Evolutionary conservation across 2,797 vertebrate genomes (phyloP).

Genomic region (Danio choprae): DNA sequence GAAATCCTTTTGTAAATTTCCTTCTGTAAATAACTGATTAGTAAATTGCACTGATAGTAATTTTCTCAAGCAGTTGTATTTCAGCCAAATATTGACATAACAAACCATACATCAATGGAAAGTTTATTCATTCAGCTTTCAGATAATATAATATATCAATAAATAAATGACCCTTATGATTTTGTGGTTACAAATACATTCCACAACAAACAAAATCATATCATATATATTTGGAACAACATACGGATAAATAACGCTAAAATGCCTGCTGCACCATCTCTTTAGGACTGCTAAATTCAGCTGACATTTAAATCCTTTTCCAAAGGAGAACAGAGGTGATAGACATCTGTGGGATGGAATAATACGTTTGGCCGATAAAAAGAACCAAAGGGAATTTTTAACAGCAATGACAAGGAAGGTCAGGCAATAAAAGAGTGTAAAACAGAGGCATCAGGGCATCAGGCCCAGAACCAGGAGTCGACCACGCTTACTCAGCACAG

Average conservation of each 20-base stretch:
- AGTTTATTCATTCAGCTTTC: too few relatives aligned
- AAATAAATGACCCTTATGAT: too few relatives aligned
- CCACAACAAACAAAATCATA: neutral
- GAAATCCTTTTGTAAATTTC: too few relatives aligned
- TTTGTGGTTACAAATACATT: too few relatives aligned
- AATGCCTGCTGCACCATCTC: conserved; percentile 1
- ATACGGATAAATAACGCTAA: neutral
- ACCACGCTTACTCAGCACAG: conserved; percentile 49
- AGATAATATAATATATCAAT: too few relatives aligned
- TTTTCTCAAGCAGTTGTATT: too few relatives aligned
- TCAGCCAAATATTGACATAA: too few relatives aligned
- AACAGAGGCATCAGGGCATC: conserved; percentile 21
- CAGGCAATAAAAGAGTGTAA: conserved; percentile 38
- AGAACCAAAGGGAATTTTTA: conserved; percentile 11
- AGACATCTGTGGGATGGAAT: neutral
- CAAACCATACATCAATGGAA: too few relatives aligned
- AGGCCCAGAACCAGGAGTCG: conserved; percentile 2
- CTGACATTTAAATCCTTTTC: conserved; percentile 11
- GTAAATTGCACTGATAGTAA: too few relatives aligned
- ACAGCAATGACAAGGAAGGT: neutral
- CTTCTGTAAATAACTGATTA: too few relatives aligned
- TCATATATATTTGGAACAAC: neutral
- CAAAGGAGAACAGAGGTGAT: conserved; percentile 9
- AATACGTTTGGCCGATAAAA: neutral
- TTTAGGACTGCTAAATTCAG: conserved; percentile 7